Evolutionary conservation across 64 coral and sea anemone species (phyloP).

Genomic region (Pachyseris speciosa): DNA sequence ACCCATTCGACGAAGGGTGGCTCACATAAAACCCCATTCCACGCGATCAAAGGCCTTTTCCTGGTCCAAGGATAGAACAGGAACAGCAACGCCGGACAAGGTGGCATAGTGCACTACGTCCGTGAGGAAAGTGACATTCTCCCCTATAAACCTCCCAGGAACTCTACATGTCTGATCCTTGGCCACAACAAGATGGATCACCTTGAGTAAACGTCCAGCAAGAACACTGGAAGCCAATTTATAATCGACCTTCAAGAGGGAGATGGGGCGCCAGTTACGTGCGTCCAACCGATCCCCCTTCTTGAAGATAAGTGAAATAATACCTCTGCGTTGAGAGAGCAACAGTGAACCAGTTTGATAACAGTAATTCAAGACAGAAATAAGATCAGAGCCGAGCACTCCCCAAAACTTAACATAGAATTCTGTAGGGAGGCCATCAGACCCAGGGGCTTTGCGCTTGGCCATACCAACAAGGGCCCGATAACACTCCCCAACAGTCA

Average conservation of each 20-base stretch:
- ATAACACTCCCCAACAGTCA: background rate
- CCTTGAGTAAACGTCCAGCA: background rate
- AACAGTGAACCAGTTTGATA: background rate
- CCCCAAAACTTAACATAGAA: constrained; percentile 31
- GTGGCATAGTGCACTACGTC: constrained; percentile 15
- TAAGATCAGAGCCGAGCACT: background rate
- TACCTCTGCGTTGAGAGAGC: background rate
- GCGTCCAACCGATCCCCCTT: background rate
- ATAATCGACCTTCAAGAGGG: constrained; percentile 21
- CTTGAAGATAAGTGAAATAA: constrained; percentile 1
- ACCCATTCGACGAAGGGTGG: background rate
- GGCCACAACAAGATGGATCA: background rate
- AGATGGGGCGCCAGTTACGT: constrained; percentile 43
- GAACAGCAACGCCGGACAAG: background rate
- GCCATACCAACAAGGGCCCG: background rate
- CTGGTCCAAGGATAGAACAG: constrained; percentile 10
- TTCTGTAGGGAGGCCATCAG: constrained; percentile 6
- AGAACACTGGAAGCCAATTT: background rate
- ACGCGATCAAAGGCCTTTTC: constrained; percentile 61
- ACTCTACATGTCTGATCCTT: constrained; percentile 39
- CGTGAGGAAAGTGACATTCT: background rate
- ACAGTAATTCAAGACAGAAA: background rate
- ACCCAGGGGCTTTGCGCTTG: background rate
- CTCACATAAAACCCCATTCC: constrained; percentile 31
- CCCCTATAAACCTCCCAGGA: background rate